phyloP scores from a whole-genome alignment of 2,797 vertebrate species.

The Anguilla pacifica region DNA sequence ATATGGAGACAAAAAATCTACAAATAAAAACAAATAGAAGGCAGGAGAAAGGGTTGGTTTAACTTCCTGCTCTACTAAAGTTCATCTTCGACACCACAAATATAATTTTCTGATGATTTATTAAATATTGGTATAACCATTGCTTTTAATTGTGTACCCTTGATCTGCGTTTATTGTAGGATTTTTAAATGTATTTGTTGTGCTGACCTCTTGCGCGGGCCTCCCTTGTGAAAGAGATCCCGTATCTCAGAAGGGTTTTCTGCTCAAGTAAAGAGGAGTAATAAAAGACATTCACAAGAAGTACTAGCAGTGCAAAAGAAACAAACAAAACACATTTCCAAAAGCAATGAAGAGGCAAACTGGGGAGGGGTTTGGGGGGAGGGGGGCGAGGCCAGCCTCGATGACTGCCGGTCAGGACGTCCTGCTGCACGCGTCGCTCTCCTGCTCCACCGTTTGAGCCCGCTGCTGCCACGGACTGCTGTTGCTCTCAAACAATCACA shows the following conservation, averaged over 20 bases:
- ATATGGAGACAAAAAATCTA: not conserved
- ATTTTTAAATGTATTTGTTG: not conserved
- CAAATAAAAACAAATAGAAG: not conserved
- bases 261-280: not conserved
- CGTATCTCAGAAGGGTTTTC: not conserved
- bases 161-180: not conserved
- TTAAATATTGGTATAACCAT: not conserved
- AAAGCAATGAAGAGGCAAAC: not conserved
- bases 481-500: constrained; percentile 30
- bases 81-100: not conserved
- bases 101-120: not conserved
- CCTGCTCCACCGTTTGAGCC: not conserved
- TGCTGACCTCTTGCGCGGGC: not conserved
- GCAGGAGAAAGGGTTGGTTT: not conserved
- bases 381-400: not conserved
- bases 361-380: not conserved
- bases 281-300: not conserved
- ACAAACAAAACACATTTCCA: not conserved
- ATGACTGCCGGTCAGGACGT: not conserved
- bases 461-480: constrained; percentile 8
- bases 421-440: constrained; percentile 22
- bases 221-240: not conserved
- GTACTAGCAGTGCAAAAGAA: not conserved
- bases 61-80: not conserved
- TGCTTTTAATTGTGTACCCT: not conserved